Evolutionary conservation across 2,888 invertebrate genomes (phyloP).

Genomic region (Alsophila aescularia): DNA sequence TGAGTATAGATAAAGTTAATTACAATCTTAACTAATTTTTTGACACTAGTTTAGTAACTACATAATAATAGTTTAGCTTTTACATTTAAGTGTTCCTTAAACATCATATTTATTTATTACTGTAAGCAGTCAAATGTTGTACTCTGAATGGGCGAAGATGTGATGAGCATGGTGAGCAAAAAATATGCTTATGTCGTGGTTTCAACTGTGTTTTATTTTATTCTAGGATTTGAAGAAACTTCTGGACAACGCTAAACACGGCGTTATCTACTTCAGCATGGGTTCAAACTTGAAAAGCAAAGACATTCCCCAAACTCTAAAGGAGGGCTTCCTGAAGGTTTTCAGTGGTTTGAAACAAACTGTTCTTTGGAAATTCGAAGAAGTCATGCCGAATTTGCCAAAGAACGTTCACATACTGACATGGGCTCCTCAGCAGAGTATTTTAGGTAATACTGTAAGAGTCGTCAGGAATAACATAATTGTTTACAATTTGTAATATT

Average conservation of each 20-base stretch:
- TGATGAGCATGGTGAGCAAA: no score
- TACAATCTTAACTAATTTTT: no score
- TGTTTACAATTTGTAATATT: no score
- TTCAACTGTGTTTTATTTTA: not conserved
- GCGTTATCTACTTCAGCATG: conserved; percentile 66
- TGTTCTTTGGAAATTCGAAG: conserved; percentile 76
- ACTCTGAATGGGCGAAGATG: no score
- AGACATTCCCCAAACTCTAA: conserved; percentile 47
- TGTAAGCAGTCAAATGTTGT: not conserved
- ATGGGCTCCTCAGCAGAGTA: conserved; percentile 67
- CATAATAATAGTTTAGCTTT: no score
- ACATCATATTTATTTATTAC: no score
- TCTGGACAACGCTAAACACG: conserved; percentile 54
- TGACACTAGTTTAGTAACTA: no score
- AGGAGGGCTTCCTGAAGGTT: conserved; percentile 51
- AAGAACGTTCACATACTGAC: conserved; percentile 67
- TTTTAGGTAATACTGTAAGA: conserved; percentile 48
- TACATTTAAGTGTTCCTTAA: no score
- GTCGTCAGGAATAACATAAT: no score
- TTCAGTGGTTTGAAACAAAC: conserved; percentile 68
- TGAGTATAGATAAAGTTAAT: no score
- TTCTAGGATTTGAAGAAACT: conserved; percentile 54
- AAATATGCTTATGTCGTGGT: no score
- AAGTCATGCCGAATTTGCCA: conserved; percentile 53
- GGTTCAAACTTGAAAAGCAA: conserved; percentile 59